phyloP scores from a whole-genome alignment of 2,888 invertebrate species.

The Epinotia nisella region DNA sequence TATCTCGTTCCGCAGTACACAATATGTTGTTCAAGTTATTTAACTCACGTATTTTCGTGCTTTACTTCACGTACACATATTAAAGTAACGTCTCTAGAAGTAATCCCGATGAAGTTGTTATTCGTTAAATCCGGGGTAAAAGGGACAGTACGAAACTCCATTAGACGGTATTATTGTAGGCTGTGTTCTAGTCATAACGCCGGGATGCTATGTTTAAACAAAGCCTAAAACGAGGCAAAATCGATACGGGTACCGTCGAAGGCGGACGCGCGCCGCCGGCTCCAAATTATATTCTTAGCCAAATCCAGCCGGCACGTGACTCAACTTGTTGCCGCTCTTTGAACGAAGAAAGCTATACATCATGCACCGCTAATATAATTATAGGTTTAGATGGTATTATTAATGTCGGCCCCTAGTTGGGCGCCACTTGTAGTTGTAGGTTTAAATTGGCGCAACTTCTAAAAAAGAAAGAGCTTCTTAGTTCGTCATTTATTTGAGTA shows the following conservation, averaged over 20 bases:
- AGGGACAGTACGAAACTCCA: constrained; percentile 47
- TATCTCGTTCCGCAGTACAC: constrained; percentile 56
- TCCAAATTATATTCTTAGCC: constrained; percentile 74
- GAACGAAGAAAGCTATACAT: constrained; percentile 56
- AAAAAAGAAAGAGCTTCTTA: not conserved
- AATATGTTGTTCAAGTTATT: constrained; percentile 58
- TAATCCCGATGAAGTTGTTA: constrained; percentile 51
- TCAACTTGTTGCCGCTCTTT: constrained; percentile 78
- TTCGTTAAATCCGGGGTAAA: constrained; percentile 48
- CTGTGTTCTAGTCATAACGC: constrained; percentile 59
- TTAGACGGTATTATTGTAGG: constrained; percentile 47
- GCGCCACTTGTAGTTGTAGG: constrained; percentile 59
- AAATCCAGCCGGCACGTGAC: constrained; percentile 80
- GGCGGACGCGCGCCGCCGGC: constrained; percentile 76
- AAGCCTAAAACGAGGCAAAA: constrained; percentile 73
- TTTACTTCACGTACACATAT: constrained; percentile 51
- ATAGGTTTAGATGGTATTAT: constrained; percentile 58
- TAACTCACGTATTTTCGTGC: constrained; percentile 57
- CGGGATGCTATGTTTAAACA: constrained; percentile 65
- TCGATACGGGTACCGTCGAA: constrained; percentile 74
- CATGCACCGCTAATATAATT: constrained; percentile 56
- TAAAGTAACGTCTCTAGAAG: constrained; percentile 48
- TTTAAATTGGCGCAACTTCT: constrained; percentile 29
- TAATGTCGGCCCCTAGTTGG: constrained; percentile 65
- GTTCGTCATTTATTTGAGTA: not conserved